Evolutionary conservation across 2,113 vertebrate species (phyloP).

Genomic region (Prinia subflava): DNA sequence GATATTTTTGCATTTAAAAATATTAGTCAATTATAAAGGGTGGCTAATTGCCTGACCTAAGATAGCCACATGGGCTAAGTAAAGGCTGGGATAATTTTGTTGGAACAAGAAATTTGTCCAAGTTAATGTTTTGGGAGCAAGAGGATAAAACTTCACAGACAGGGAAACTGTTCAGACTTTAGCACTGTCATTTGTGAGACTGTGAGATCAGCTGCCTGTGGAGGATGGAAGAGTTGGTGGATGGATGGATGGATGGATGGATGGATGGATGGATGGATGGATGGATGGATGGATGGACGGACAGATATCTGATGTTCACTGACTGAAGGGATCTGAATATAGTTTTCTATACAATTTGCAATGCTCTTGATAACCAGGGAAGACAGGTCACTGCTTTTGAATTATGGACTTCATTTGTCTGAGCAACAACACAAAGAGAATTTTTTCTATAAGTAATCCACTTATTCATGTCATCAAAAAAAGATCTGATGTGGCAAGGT

Average conservation of each 20-base stretch:
- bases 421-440: neutral
- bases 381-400: neutral
- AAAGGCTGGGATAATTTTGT: neutral
- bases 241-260: neutral
- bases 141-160: neutral
- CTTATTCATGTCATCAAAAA: neutral
- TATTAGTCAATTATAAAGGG: neutral
- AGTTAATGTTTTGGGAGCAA: neutral
- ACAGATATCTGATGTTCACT: neutral
- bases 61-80: neutral
- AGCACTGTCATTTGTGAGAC: neutral
- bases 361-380: neutral
- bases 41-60: neutral
- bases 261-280: neutral
- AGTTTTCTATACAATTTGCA: neutral
- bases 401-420: neutral
- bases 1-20: neutral
- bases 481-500: neutral
- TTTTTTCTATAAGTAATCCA: neutral
- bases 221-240: neutral
- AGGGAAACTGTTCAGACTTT: neutral
- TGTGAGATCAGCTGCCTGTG: neutral
- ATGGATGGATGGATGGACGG: neutral
- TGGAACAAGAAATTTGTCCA: neutral
- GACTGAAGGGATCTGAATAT: neutral